Conservation (phyloP, 2,888 invertebrate species). For the Campopleginae sp. region DNA sequence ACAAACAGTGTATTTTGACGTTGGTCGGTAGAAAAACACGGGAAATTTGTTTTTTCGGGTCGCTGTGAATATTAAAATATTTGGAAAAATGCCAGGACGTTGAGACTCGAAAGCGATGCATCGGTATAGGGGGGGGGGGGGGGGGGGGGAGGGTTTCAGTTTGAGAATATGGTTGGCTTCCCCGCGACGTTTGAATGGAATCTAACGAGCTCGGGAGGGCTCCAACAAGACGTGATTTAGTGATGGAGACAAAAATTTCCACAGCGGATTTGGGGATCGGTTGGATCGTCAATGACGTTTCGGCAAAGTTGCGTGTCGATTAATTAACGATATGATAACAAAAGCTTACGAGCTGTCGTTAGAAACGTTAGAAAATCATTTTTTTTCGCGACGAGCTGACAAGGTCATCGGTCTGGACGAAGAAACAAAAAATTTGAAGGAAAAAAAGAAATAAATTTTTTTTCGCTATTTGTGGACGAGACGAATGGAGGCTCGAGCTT, state of each 20-base stretch:
- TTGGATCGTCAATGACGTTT: conserved; percentile 27
- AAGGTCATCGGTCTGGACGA: background rate
- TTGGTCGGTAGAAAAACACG: no score
- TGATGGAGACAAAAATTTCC: no score
- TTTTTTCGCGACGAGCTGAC: background rate
- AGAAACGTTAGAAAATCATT: background rate
- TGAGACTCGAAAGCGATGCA: background rate
- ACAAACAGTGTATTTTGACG: no score
- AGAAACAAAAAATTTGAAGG: background rate
- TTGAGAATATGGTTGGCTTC: background rate
- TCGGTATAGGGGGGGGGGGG: no score
- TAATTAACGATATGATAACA: conserved; percentile 61
- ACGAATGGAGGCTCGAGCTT: background rate
- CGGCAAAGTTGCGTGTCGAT: conserved; percentile 35
- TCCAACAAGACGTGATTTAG: background rate
- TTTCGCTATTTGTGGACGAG: background rate
- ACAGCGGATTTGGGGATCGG: background rate
- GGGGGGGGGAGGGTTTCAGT: no score
- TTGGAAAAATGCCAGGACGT: background rate
- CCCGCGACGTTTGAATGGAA: background rate
- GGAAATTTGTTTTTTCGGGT: background rate
- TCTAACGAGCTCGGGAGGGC: background rate
- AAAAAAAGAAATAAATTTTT: background rate
- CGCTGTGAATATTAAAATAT: background rate
- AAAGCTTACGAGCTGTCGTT: background rate